These are phyloP conservation scores for Plagodis pulveraria DNA, from an alignment of 2,888 invertebrate species.

Conservation along the genomic window DNA sequence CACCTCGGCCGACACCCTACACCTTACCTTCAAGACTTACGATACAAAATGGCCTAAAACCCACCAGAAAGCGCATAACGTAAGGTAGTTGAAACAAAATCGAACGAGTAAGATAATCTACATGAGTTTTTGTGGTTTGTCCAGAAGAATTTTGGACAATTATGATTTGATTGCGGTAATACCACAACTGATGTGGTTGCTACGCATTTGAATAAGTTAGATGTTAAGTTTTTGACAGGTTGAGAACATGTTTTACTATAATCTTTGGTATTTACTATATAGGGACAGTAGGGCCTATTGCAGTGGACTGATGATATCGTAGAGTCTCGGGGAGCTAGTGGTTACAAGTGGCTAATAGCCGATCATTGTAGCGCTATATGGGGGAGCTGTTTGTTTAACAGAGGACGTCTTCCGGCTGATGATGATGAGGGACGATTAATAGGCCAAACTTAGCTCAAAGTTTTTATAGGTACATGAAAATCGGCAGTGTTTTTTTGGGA, in stretches of 20 bases:
- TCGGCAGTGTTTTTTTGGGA: no score
- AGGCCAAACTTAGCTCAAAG: no score
- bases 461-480: no score
- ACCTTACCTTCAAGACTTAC: conserved; percentile 31
- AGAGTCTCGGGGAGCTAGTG: no score
- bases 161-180: conserved; percentile 64
- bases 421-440: no score
- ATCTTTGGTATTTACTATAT: background rate
- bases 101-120: conserved; percentile 65
- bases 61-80: conserved; percentile 5
- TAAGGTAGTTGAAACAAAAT: conserved; percentile 48
- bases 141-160: conserved; percentile 65
- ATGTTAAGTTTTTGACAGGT: conserved; percentile 33
- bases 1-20: conserved; percentile 19
- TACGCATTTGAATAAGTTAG: conserved; percentile 29
- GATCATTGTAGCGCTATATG: no score
- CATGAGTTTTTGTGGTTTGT: conserved; percentile 67
- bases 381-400: no score
- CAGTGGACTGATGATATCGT: no score
- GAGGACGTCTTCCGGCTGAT: no score
- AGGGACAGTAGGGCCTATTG: conserved; percentile 17
- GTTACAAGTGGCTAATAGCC: no score
- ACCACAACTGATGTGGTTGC: conserved; percentile 38
- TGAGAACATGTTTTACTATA: conserved; percentile 6
- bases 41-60: conserved; percentile 30